These are phyloP conservation scores for Notolabrus celidotus DNA, from an alignment of 2,797 vertebrate genomes.

Conservation along the genomic window DNA sequence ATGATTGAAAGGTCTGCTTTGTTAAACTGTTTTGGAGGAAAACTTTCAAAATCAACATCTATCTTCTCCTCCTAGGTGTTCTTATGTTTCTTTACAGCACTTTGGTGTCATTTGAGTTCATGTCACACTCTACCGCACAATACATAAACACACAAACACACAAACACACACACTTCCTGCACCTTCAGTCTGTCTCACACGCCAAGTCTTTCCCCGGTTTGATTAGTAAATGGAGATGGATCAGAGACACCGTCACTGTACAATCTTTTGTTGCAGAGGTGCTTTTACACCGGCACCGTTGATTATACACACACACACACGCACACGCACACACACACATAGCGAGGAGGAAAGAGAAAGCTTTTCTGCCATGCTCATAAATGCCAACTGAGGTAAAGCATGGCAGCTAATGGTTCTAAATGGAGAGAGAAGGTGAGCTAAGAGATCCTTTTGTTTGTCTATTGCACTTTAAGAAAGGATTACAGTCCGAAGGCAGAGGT, in stretches of 20 bases:
- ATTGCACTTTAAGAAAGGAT: slow-evolving; percentile 50
- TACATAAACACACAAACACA: slow-evolving; percentile 9
- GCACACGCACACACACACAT: slow-evolving; percentile 31
- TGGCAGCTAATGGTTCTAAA: slow-evolving; percentile 56
- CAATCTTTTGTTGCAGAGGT: slow-evolving; percentile 48
- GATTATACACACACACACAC: too few relatives aligned
- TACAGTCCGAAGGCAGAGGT: slow-evolving; percentile 46
- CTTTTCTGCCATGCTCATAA: slow-evolving; percentile 67
- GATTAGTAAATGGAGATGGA: slow-evolving; percentile 59
- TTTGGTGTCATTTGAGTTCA: slow-evolving; percentile 18
- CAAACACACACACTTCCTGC: slow-evolving; percentile 7
- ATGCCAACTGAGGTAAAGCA: slow-evolving; percentile 71
- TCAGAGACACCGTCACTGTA: slow-evolving; percentile 28
- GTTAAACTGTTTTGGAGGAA: not conserved
- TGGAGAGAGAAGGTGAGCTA: slow-evolving; percentile 30
- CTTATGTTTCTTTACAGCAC: slow-evolving; percentile 1
- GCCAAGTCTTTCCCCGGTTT: slow-evolving; percentile 43
- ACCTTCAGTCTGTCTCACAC: not conserved
- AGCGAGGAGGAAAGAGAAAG: slow-evolving; percentile 11
- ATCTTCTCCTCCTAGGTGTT: not conserved
- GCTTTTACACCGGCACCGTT: slow-evolving; percentile 37
- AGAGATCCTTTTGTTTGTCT: slow-evolving; percentile 55
- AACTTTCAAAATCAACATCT: not conserved
- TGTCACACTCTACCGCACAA: not conserved
- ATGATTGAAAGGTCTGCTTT: not conserved